Evolutionary conservation across 2,888 invertebrate genomes (phyloP).

Genomic region (Nowickia ferox): DNA sequence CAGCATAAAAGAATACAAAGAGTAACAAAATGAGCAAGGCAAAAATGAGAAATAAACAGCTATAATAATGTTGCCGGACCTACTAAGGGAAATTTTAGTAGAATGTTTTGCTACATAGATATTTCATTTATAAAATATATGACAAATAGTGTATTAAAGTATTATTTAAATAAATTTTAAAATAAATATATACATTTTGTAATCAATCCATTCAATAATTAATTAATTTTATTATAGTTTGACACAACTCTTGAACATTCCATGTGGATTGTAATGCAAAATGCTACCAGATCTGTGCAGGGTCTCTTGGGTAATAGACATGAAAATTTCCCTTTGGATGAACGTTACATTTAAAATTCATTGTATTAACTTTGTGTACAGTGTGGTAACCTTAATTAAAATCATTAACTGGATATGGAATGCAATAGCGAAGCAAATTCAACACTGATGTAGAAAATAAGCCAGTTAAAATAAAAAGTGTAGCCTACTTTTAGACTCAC

Average conservation of each 20-base stretch:
- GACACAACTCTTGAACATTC: neutral
- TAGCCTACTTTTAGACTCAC: constrained; percentile 43
- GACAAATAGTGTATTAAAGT: neutral
- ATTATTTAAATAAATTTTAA: neutral
- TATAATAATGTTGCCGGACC: constrained; percentile 31
- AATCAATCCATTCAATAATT: too few species aligned
- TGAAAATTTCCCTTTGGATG: neutral
- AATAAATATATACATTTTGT: neutral
- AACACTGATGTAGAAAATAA: neutral
- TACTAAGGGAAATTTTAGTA: neutral
- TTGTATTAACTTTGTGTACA: neutral
- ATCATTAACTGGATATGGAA: constrained; percentile 30
- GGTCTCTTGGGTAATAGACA: neutral
- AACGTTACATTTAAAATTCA: neutral
- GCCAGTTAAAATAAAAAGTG: neutral
- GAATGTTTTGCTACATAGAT: neutral
- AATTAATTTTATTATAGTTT: too few species aligned
- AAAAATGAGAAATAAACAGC: neutral
- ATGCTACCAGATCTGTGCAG: neutral
- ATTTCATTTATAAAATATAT: neutral
- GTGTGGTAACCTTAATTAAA: constrained; percentile 18
- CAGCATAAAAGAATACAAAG: constrained; percentile 49
- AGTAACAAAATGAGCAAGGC: constrained; percentile 11
- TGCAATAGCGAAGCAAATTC: constrained; percentile 1
- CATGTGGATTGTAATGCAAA: constrained; percentile 34